Conservation (phyloP, 2,113 vertebrate genomes). For the Anolis carolinensis region DNA sequence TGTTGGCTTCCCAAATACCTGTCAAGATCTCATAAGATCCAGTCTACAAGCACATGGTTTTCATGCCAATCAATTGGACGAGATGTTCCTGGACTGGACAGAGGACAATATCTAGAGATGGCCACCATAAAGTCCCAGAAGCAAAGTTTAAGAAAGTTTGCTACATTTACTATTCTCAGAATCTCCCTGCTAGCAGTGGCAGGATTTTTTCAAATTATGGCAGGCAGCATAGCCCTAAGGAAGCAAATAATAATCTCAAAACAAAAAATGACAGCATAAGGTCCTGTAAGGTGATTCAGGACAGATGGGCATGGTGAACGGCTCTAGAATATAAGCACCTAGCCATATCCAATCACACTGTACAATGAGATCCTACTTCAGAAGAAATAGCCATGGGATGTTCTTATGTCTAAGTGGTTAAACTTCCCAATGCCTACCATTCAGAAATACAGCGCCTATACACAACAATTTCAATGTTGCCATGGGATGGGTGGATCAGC, state of each 20-base stretch:
- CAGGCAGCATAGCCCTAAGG: not conserved
- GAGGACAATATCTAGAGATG: not conserved
- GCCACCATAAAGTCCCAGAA: not conserved
- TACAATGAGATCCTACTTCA: too few species aligned
- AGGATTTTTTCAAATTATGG: too few species aligned
- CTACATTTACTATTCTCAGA: too few species aligned
- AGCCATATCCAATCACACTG: too few species aligned
- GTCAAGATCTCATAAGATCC: not conserved
- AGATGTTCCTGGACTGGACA: not conserved
- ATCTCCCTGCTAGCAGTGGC: too few species aligned
- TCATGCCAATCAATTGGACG: not conserved
- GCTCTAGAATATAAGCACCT: not conserved
- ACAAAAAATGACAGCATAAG: not conserved
- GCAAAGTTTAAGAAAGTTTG: too few species aligned
- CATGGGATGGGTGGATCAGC: too few species aligned
- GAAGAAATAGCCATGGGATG: too few species aligned
- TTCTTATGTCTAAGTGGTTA: too few species aligned
- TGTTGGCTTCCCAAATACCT: not conserved
- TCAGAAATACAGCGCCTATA: too few species aligned
- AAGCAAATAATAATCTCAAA: not conserved
- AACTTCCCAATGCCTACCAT: too few species aligned
- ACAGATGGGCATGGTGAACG: not conserved
- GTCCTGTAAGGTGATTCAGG: not conserved
- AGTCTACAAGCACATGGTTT: not conserved
- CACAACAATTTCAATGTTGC: too few species aligned